Evolutionary conservation across 1,140 invertebrate species (phyloP).

Genomic region (Whitmania pigra): DNA sequence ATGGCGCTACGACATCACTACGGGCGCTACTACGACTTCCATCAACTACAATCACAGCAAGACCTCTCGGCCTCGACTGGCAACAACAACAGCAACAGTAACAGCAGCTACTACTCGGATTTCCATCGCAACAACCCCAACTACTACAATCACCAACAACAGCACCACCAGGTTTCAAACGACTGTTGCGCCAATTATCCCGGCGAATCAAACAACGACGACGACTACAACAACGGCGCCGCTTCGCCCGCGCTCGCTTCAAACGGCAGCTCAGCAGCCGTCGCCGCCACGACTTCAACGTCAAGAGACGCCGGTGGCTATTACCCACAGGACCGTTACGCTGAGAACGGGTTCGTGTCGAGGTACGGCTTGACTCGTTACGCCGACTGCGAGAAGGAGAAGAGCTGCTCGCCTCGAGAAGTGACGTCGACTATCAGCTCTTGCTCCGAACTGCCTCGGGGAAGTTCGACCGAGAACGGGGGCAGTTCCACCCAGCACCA

Average conservation of each 20-base stretch:
- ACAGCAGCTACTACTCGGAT: not conserved
- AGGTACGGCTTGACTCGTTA: not conserved
- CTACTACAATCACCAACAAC: slow-evolving; percentile 3
- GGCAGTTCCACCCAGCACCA: too few species aligned
- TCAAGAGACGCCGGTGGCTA: not conserved
- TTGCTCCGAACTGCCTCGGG: too few species aligned
- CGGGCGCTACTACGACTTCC: slow-evolving; percentile 2
- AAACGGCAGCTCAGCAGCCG: not conserved
- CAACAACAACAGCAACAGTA: not conserved
- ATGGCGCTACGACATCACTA: not conserved
- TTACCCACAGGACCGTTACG: not conserved
- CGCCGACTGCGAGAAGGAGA: not conserved
- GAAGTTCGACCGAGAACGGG: too few species aligned
- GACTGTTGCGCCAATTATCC: not conserved
- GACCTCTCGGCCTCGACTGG: not conserved
- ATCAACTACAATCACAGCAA: slow-evolving; percentile 5
- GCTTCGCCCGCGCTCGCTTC: not conserved
- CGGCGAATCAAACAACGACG: not conserved
- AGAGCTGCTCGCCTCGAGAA: not conserved
- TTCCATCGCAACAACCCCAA: not conserved
- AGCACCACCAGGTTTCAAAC: not conserved
- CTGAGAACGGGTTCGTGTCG: not conserved
- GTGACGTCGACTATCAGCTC: too few species aligned
- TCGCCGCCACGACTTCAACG: not conserved
- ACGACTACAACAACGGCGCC: not conserved